Percentiles rank a stretch among this genome's conserved stretches.
These are phyloP conservation scores for Hydropsyche betteni DNA, from an alignment of 2,888 invertebrate species.

Conservation along the genomic window DNA sequence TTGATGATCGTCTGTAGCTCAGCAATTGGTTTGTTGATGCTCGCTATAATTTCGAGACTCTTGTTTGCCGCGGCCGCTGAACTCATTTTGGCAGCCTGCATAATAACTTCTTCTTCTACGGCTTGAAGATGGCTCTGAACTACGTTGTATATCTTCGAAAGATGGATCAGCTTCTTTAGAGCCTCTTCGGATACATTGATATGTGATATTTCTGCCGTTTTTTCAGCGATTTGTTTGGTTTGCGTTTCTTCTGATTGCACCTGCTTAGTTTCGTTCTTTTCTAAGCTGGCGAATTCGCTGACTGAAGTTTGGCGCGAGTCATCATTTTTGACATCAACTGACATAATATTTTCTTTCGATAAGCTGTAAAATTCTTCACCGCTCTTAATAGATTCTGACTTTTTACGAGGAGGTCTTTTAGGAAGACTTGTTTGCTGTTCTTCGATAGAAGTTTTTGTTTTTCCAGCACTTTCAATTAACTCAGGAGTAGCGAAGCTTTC, in stretches of 20 bases:
- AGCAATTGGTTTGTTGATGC: slow-evolving; percentile 69
- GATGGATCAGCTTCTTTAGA: slow-evolving; percentile 53
- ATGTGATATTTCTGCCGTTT: slow-evolving; percentile 64
- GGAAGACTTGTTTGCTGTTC: slow-evolving; percentile 68
- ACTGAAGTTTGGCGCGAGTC: slow-evolving; percentile 68
- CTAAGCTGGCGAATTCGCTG: slow-evolving; percentile 73
- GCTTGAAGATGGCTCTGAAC: slow-evolving; percentile 68
- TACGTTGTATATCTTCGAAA: slow-evolving; percentile 58
- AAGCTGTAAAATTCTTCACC: slow-evolving; percentile 74
- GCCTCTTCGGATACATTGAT: slow-evolving; percentile 54
- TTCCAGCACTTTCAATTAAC: slow-evolving; percentile 55
- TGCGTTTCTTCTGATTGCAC: slow-evolving; percentile 44
- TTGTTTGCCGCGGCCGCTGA: slow-evolving; percentile 72
- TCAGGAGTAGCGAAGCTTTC: slow-evolving; percentile 63
- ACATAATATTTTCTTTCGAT: slow-evolving; percentile 69
- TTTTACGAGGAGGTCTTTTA: slow-evolving; percentile 70
- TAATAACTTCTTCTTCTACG: slow-evolving; percentile 72
- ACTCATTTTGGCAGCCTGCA: slow-evolving; percentile 73
- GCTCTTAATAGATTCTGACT: slow-evolving; percentile 70
- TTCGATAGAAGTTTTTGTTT: slow-evolving; percentile 59
- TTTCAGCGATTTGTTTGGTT: slow-evolving; percentile 54
- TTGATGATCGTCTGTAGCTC: slow-evolving; percentile 72
- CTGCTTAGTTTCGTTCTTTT: slow-evolving; percentile 56
- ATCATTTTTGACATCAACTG: slow-evolving; percentile 69
- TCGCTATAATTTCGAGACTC: slow-evolving; percentile 73